Evolutionary conservation across 2,113 vertebrate genomes (phyloP), one percentile per base, ranked within the genome.

Genomic region (Tinamus guttatus): DNA sequence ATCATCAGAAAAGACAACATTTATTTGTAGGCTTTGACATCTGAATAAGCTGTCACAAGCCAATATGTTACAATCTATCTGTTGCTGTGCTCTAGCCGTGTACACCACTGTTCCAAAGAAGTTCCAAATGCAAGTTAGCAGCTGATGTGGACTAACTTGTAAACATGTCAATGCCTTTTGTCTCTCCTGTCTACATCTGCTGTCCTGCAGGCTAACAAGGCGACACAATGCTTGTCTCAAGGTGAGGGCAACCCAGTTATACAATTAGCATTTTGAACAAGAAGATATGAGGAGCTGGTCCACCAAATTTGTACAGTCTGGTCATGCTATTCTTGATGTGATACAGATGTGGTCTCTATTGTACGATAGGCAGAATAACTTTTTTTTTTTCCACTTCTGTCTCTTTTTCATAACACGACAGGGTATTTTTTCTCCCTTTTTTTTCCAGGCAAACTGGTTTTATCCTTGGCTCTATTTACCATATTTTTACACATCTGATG

Each of bases 401-500:
- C 51, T 63, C 43, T 62, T 51, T 70, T 79, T 65, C 56, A 86
- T 75, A 71, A 59, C 6, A 68, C 79, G 40, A 52, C 45, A 19
- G 45, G 45, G n/a, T 5, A 4, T 18, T 79, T 79, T 38, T 75
- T 32, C 30, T 81, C 18, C 5, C 51, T 67, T 3, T 22, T 87
- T 91, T 54, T 83, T 27, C 40, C 45, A 81, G 9, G 19, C 56
- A 90, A 95, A 85, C 36, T 58, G 28, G 52, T 65, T 78, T 51
- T 86, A 70, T 36, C 62, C 36, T 85, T 71, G 51, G 32, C 51
- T 87, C 34, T 77, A 24, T 90, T 95, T 93, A 80, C 6, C 38
- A 25, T n/a, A 71, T 30, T 58, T 96, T 69, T 74, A 86, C 59
- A 86, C 89, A 89, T 76, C 58, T 94, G 86, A 86, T 63, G 25